Conservation (phyloP, 2,888 invertebrate species). For the Antheraea yamamai region DNA sequence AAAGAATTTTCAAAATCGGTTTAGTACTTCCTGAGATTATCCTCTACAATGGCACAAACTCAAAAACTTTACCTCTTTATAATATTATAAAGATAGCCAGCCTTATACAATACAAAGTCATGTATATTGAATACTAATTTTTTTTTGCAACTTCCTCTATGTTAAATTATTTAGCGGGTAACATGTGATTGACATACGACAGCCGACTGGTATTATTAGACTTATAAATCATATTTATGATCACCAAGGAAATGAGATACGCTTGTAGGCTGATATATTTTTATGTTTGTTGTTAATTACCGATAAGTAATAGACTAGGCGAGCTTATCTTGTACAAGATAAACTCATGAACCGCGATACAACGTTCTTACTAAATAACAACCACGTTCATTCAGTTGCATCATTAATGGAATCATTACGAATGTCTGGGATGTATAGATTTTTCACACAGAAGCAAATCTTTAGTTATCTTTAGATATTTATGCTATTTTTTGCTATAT, state of each 20-base stretch:
- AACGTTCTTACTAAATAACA: conserved; percentile 28
- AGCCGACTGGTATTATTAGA: not conserved
- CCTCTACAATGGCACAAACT: no score
- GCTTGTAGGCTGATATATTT: not conserved
- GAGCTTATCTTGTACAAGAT: not conserved
- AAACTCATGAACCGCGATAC: conserved; percentile 13
- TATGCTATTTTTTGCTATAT: no score
- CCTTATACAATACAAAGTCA: no score
- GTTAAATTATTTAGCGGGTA: no score
- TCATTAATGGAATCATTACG: not conserved
- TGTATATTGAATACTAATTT: no score
- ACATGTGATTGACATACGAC: no score
- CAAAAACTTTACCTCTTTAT: no score
- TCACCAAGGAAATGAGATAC: not conserved
- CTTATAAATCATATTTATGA: not conserved
- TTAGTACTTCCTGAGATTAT: no score
- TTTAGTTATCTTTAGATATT: no score
- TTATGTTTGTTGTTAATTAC: not conserved
- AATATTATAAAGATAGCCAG: no score
- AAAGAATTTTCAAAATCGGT: no score
- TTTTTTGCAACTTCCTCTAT: no score
- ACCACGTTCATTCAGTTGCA: conserved; percentile 4
- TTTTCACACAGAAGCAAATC: not conserved
- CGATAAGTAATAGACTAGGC: not conserved
- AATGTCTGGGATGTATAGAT: not conserved